These are phyloP conservation scores for Sebastolobus alascanus DNA, from an alignment of 2,797 vertebrate genomes.

Conservation along the genomic window DNA sequence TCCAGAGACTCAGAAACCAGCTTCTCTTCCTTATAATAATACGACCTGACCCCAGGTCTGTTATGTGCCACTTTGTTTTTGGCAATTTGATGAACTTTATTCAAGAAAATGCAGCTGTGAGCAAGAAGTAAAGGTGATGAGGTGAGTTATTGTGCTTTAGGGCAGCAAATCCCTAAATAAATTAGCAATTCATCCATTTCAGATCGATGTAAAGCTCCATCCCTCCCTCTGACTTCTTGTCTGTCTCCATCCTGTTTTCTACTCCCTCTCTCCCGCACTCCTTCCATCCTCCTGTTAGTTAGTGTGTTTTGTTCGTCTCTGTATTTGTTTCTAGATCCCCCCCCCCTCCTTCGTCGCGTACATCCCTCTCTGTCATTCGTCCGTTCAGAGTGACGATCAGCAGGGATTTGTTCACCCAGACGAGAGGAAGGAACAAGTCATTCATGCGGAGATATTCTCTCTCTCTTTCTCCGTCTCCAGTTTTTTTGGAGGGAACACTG, in stretches of 20 bases:
- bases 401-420: conserved; percentile 49
- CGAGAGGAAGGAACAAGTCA: conserved; percentile 52
- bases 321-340: not conserved
- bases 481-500: conserved; percentile 17
- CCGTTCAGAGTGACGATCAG: conserved; percentile 14
- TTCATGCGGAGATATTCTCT: conserved; percentile 44
- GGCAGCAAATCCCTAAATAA: not conserved
- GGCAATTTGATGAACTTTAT: not conserved
- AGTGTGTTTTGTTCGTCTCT: not conserved
- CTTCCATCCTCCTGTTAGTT: not conserved
- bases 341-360: not conserved
- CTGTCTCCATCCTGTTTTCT: not conserved
- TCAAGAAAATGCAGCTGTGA: not conserved
- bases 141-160: not conserved
- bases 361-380: conserved; percentile 1
- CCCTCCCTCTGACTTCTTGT: not conserved
- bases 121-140: not conserved
- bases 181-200: not conserved
- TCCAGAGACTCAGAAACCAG: not conserved
- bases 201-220: not conserved
- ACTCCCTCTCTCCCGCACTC: not conserved
- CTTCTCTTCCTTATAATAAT: not conserved
- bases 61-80: not conserved
- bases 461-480: not conserved
- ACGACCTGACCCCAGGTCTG: too few species aligned